Base-by-base conservation (phyloP, 2,113 vertebrate species). In the Colinus virginianus region DNA sequence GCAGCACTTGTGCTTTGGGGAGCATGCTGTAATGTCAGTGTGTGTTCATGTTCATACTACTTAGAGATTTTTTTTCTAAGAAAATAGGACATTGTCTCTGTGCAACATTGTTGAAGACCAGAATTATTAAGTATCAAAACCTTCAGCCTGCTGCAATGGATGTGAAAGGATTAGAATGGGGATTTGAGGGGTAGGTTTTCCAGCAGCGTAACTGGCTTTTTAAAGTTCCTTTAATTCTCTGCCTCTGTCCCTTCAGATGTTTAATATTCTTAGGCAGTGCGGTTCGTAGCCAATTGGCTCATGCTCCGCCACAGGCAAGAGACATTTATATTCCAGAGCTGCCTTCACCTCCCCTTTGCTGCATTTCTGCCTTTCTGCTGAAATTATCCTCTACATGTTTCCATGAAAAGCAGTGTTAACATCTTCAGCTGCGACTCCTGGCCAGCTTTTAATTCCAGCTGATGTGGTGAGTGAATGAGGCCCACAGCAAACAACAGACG, bases 251-350 rank as follows among this genome's bases (percentile, higher is more conserved):
- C 58, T 71, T 64, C 20, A 48, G 7, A 72, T 20, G 68, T 40
- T 97, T 19, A 91, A 36, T 77, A 71, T 91, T 94, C 84, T 75
- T 30, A 20, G 3, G 92, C 87, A 6, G 90, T 26, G 67, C 59
- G 1, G 17, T 83, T 66, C 8, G 34, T 55, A 94, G 93, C 96
- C 96, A 94, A 88, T 96, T 95, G 61, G 97, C 95, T 95, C 38
- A 7, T 64, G 84, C 78, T 6, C 11, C 76, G 71, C 94, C 56
- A 14, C 95, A 16, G 91, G 90, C 95, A 72, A 32, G 61, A 75
- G 83, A 13, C 66, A 51, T 70, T 15, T 69, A 49, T 70, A 70
- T 78, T 93, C 86, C 43, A 4, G 9, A 71, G 83, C 87, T 93
- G 87, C 75, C 71, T 45, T 87, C 71, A 34, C 48, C 71, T 26